phyloP scores from a whole-genome alignment of 2,888 invertebrate genomes.

The Leucoma salicis region DNA sequence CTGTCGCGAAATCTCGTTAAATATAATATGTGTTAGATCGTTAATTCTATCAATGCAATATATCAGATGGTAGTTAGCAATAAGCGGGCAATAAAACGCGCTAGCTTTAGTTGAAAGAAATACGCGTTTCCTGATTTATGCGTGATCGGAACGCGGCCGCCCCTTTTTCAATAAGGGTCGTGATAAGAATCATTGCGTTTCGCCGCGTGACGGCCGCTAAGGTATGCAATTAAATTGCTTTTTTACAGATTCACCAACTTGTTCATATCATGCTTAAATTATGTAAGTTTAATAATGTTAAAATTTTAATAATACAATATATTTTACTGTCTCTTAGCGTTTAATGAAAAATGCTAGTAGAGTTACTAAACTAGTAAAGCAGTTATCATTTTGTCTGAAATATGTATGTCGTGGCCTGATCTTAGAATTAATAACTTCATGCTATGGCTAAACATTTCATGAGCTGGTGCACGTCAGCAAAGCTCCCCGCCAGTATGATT shows the following conservation, averaged over 20 bases:
- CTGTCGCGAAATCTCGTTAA: too few species aligned
- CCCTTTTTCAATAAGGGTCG: conserved; percentile 72
- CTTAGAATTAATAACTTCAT: too few species aligned
- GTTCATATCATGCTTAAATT: conserved; percentile 4
- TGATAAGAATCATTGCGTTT: conserved; percentile 75
- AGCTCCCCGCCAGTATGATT: too few species aligned
- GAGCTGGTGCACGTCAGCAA: too few species aligned
- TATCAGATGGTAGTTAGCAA: conserved; percentile 60
- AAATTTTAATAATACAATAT: too few species aligned
- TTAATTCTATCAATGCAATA: conserved; percentile 36
- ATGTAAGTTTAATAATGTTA: too few species aligned
- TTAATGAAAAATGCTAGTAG: too few species aligned
- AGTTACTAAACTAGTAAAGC: too few species aligned
- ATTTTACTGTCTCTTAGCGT: too few species aligned
- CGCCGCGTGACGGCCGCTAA: conserved; percentile 49
- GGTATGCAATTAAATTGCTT: conserved; percentile 68
- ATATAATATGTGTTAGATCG: conserved; percentile 20
- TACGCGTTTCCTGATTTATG: conserved; percentile 71
- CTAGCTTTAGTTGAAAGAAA: conserved; percentile 54
- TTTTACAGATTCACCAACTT: conserved; percentile 25
- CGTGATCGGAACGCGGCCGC: conserved; percentile 64
- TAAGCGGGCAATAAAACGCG: conserved; percentile 72
- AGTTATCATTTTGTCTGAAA: too few species aligned
- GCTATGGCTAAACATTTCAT: too few species aligned
- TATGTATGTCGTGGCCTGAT: too few species aligned